Base-by-base conservation (phyloP, 2,888 invertebrate genomes). In the Eilema griseolum region DNA sequence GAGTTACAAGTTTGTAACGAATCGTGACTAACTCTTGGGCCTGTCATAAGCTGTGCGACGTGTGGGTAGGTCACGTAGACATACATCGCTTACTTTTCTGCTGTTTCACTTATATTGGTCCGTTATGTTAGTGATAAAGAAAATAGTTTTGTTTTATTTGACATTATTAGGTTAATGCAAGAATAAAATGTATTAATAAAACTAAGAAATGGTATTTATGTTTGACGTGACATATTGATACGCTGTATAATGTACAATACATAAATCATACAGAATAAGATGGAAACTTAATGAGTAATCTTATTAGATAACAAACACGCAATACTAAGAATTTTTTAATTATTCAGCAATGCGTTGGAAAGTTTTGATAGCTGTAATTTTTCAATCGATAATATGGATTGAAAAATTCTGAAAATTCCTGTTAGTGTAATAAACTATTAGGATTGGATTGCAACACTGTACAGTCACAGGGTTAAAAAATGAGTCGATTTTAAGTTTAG, bases 41-140 rank as follows among this genome's bases (percentile, higher is more conserved):
- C 74, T 83, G 83, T 85, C 86, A 80, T 86, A 92, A 90, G 81
- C 72, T 70, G 75, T 66, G 71, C 74, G 77, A 88, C 86, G 90
- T 90, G 91, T 88, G 87, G 90, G 90, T 93, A 92, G 93, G 93
- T 93, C 93, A 93, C 92, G 93, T 93, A 90, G 84, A 83, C 86
- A 85, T 74, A 69, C 37, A 81, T 81, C 52, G 71, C n/a, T 84
- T 84, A 81, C 82, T 73, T 76, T 75, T 70, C 26, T 68, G 67
- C 37, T 62, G 23, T 72, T 74, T 69, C 63, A 66, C 71, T 70
- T 57, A 70, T 69, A 60, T 69, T 57, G 10, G 60, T 26, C 63
- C n/a, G 69, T 61, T 69, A 65, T 59, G 67, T 71, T 63, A 66
- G 37, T 70, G 81, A 80, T 80, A 78, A 73, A 65, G 65, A 69